Conservation (phyloP, 2,888 invertebrate genomes). For the Aelia acuminata region DNA sequence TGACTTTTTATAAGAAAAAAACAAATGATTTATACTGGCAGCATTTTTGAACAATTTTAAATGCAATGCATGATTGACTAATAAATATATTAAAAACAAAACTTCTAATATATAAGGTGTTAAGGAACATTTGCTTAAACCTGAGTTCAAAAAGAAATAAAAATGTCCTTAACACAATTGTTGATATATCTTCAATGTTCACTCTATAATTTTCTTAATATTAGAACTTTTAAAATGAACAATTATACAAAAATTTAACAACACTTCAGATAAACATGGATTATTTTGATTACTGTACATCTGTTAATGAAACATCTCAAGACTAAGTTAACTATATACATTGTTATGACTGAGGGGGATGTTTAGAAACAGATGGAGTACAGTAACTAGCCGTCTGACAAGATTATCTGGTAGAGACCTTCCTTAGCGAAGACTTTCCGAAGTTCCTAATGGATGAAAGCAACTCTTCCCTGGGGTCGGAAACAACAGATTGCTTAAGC, state of each 20-base stretch:
- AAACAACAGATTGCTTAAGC: constrained; percentile 64
- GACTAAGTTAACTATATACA: constrained; percentile 53
- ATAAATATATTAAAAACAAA: neutral
- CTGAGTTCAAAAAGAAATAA: constrained; percentile 17
- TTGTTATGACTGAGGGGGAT: constrained; percentile 52
- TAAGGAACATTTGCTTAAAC: constrained; percentile 25
- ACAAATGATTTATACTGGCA: neutral
- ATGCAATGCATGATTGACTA: neutral
- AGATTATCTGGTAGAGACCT: constrained; percentile 65
- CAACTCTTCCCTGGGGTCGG: constrained; percentile 77
- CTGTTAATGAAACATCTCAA: constrained; percentile 41
- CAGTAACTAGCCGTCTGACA: neutral
- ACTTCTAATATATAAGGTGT: neutral
- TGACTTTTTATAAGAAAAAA: too few relatives aligned
- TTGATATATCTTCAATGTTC: neutral
- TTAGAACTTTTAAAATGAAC: neutral
- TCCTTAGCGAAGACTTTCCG: constrained; percentile 69
- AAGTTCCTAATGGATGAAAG: constrained; percentile 81
- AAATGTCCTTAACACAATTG: neutral
- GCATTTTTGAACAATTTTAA: neutral
- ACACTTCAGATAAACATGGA: neutral
- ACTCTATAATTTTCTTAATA: neutral
- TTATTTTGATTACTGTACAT: neutral
- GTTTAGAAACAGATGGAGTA: constrained; percentile 20
- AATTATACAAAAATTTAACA: neutral